phyloP scores from a whole-genome alignment of 2,113 vertebrate species.

The Sorex araneus region DNA sequence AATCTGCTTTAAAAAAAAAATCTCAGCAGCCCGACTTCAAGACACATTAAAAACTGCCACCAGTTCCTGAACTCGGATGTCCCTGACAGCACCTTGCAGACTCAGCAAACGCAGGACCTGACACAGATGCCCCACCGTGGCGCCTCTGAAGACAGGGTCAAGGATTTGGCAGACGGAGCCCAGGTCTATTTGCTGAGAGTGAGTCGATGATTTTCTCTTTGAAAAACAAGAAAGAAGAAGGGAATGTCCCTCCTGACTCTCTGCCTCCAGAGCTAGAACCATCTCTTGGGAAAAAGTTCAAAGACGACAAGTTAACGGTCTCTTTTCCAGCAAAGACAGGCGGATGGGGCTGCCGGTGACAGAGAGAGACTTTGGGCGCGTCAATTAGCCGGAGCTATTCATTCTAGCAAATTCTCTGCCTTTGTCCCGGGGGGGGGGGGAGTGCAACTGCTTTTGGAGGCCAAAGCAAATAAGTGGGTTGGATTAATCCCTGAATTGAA shows the following conservation, averaged over 20 bases:
- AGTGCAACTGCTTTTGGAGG: constrained; percentile 53
- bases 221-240: constrained; percentile 54
- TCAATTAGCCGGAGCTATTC: constrained; percentile 67
- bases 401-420: neutral
- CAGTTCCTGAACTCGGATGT: constrained; percentile 8
- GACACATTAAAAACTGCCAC: constrained; percentile 72
- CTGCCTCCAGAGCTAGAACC: neutral
- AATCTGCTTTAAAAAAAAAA: constrained; percentile 68
- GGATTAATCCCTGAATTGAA: constrained; percentile 52
- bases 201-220: neutral
- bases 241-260: neutral
- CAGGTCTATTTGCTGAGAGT: neutral
- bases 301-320: neutral
- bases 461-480: constrained; percentile 57
- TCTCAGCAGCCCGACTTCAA: constrained; percentile 35
- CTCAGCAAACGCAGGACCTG: neutral
- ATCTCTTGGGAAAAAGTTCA: constrained; percentile 24
- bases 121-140: neutral
- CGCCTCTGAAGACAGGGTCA: neutral
- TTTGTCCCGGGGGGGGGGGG: constrained; percentile 22
- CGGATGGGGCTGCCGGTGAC: neutral
- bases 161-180: neutral
- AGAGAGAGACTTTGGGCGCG: neutral
- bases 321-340: constrained; percentile 13
- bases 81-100: neutral